Conservation (phyloP, 2,113 vertebrate genomes). For the Capra hircus region DNA sequence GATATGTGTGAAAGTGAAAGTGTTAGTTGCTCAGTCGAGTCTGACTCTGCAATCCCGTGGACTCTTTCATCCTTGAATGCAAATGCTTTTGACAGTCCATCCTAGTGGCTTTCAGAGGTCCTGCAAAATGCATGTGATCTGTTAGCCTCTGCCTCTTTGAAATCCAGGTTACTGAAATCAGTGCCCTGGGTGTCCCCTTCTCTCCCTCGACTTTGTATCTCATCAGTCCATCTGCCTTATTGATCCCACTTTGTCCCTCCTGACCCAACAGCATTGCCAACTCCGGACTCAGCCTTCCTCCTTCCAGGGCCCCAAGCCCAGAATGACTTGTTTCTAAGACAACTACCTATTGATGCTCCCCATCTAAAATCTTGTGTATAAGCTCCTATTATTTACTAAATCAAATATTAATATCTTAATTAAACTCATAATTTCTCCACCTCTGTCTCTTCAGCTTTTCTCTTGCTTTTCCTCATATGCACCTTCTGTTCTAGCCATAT, state of each 20-base stretch:
- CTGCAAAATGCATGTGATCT: slow-evolving; percentile 32
- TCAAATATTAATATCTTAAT: background rate
- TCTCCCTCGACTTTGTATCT: background rate
- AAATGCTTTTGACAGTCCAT: slow-evolving; percentile 36
- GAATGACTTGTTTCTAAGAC: background rate
- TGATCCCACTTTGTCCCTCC: background rate
- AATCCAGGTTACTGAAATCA: background rate
- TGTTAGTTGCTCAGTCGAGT: background rate
- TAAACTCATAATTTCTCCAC: background rate
- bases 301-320: background rate
- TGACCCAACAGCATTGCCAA: background rate
- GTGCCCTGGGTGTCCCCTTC: background rate
- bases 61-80: slow-evolving; percentile 46
- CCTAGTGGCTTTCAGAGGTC: slow-evolving; percentile 12
- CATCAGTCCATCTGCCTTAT: background rate
- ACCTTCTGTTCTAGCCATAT: background rate
- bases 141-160: background rate
- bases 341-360: background rate
- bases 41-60: rapidly evolving
- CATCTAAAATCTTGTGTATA: background rate
- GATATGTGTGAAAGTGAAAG: background rate
- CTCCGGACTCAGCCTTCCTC: background rate
- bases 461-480: background rate
- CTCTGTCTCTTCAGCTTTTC: background rate
- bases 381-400: background rate